phyloP scores from a whole-genome alignment of 37 sponge, comb jelly and placozoan genomes.

The Oopsacas minuta region DNA sequence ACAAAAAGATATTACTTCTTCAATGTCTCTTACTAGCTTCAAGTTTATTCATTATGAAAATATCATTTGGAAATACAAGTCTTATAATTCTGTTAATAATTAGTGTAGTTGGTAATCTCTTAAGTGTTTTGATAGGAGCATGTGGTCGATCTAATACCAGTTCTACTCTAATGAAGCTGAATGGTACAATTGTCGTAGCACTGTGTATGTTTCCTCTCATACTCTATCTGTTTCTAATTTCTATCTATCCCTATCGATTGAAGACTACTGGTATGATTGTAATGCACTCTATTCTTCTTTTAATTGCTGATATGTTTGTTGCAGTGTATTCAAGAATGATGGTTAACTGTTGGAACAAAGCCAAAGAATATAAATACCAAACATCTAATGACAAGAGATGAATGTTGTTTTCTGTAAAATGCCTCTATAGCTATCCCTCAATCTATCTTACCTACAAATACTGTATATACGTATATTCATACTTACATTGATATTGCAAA shows the following conservation, averaged over 20 bases:
- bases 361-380: background rate
- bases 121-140: background rate
- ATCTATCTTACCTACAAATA: no score
- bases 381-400: no score
- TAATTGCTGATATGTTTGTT: background rate
- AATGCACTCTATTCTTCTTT: background rate
- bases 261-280: background rate
- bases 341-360: constrained; percentile 16
- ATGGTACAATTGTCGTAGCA: background rate
- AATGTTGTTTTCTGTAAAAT: no score
- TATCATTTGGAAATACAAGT: background rate
- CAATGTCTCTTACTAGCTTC: background rate
- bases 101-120: background rate
- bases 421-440: no score
- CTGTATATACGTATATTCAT: no score
- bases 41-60: background rate
- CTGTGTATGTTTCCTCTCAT: background rate
- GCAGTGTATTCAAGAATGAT: background rate
- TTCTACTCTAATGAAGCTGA: background rate
- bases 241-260: background rate
- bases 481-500: no score
- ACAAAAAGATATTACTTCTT: background rate
- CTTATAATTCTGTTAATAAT: background rate
- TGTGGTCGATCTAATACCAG: background rate
- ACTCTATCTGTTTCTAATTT: background rate